Evolutionary conservation across 2,888 invertebrate species (phyloP).

Genomic region (Artemia sinica): DNA sequence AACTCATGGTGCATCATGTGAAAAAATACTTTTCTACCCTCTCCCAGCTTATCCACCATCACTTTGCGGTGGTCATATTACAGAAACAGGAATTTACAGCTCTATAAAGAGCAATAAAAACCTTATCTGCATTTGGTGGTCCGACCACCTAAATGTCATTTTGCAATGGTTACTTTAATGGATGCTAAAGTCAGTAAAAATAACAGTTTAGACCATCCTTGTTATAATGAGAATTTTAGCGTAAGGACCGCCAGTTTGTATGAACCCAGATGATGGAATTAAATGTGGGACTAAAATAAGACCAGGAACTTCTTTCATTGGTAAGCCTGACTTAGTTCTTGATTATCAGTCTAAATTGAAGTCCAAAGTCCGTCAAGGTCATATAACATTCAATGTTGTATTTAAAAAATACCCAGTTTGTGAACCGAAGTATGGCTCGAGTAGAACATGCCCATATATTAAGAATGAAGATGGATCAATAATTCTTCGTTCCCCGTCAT

Average conservation of each 20-base stretch:
- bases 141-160: neutral
- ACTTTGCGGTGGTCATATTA: neutral
- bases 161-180: neutral
- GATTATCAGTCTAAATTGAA: neutral
- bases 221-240: neutral
- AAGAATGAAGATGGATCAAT: no score
- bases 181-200: neutral
- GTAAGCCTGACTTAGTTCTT: neutral
- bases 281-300: neutral
- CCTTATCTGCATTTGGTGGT: neutral
- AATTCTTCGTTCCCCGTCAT: no score
- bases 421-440: no score
- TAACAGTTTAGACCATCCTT: neutral
- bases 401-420: no score
- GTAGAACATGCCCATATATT: no score
- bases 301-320: neutral
- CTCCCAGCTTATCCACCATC: neutral
- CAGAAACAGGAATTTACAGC: neutral
- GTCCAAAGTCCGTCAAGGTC: no score
- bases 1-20: neutral
- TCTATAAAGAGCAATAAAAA: neutral
- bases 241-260: neutral
- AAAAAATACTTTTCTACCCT: neutral
- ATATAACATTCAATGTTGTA: no score
- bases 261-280: neutral